Conservation (phyloP, 1,140 invertebrate genomes). For the Sitophilus oryzae region DNA sequence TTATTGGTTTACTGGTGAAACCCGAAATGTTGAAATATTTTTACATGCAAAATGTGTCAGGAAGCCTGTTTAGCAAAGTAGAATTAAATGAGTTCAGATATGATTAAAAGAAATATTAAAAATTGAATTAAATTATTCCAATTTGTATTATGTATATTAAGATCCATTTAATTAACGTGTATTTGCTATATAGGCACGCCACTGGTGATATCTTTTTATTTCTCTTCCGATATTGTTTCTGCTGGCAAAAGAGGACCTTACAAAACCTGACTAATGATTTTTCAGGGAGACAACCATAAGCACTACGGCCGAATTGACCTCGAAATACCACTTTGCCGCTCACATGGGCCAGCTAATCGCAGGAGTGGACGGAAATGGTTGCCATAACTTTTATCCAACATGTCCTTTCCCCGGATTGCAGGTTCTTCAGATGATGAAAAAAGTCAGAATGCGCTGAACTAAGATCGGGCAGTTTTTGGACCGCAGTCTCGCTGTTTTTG, state of each 20-base stretch:
- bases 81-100: too few relatives aligned
- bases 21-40: too few relatives aligned
- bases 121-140: too few relatives aligned
- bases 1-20: too few relatives aligned
- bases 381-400: constrained; percentile 65
- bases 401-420: constrained; percentile 61
- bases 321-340: constrained; percentile 73
- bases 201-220: neutral
- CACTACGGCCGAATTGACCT: constrained; percentile 49
- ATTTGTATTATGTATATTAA: too few relatives aligned
- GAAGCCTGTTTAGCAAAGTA: too few relatives aligned
- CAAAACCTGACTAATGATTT: constrained; percentile 15
- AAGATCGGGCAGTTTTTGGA: neutral
- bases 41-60: too few relatives aligned
- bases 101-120: too few relatives aligned
- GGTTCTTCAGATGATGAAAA: constrained; percentile 64
- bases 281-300: constrained; percentile 41
- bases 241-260: neutral
- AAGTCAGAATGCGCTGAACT: constrained; percentile 50
- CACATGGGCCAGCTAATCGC: constrained; percentile 75
- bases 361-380: constrained; percentile 63
- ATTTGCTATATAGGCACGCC: neutral
- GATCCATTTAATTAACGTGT: too few relatives aligned
- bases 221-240: neutral
- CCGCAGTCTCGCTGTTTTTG: too few relatives aligned